Evolutionary conservation across 2,797 vertebrate genomes (phyloP), one percentile per base, ranked within the genome.

Genomic region (Scolopax bukidnonensis): DNA sequence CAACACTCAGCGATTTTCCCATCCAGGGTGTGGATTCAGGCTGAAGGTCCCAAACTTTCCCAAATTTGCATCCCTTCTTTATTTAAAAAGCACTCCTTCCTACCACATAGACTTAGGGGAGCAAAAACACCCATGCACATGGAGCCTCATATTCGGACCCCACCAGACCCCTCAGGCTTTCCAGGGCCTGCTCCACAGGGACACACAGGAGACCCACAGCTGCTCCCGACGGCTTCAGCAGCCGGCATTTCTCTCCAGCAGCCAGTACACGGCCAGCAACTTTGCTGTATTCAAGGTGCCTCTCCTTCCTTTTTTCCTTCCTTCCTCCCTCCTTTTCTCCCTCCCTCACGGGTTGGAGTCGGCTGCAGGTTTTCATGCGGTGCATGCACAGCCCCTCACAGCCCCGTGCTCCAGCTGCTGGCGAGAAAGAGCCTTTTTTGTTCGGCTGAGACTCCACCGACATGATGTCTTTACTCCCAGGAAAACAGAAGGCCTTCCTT

Each of bases 401-500:
- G 87, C 92, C 70, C 95, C 67, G 88, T 12, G 12, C 95, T 96
- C 92, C 98, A 97, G 97, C 97, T 97, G 97, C 97, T 83, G 68
- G 87, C 2, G 45, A 91, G 91, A 97, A 94, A 74, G 53, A 59
- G 94, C 84, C 86, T 88, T 87, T 87, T 85, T 45, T 13, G 69
- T 81, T 90, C 10, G 36, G 90, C 57, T 25, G 68, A 90, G 80
- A 73, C 38, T 71, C 86, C 87, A 81, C 83, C 82, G 11, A 43
- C 90, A 17, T 75, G 70, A 54, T 88, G 92, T 89, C 95, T 95
- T 85, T 83, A 61, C 88, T 89, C 82, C 67, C 94, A 87, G 96
- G 94, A 87, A 65, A 96, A 96, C 97, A 98, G 97, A 97, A 96
- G 97, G 97, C 95, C 93, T 91, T 96, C 96, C 93, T 88, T 86